Conservation (phyloP, 2,113 vertebrate species). For the Dolichotis patagonum region DNA sequence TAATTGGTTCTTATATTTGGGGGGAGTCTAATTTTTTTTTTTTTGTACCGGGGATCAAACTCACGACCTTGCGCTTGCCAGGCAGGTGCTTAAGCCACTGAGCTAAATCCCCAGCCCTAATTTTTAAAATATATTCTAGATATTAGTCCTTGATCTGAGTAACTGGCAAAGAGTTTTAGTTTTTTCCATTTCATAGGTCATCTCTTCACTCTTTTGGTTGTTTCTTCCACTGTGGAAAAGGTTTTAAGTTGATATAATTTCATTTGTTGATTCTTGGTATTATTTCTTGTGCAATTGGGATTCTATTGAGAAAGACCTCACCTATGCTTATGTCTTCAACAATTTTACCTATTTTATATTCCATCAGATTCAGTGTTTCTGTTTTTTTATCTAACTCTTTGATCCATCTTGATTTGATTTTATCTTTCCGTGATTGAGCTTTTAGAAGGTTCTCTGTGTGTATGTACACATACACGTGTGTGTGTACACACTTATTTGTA, state of each 20-base stretch:
- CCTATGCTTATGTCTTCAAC: neutral
- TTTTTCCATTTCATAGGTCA: neutral
- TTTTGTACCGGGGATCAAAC: too few relatives aligned
- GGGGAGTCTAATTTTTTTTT: neutral
- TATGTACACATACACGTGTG: neutral
- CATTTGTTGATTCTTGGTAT: neutral
- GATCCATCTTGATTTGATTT: neutral
- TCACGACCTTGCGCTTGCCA: too few relatives aligned
- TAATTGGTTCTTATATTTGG: neutral
- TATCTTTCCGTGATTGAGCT: neutral
- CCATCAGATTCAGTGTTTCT: neutral
- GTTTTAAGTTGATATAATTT: neutral
- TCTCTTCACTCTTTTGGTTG: neutral
- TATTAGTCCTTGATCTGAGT: neutral
- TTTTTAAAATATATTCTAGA: neutral
- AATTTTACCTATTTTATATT: neutral
- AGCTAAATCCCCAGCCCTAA: too few relatives aligned
- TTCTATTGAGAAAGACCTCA: neutral
- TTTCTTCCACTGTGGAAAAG: neutral
- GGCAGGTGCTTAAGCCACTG: too few relatives aligned
- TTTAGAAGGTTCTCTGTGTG: neutral
- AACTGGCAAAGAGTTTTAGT: neutral
- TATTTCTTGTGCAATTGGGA: neutral
- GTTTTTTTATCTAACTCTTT: neutral
- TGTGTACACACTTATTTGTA: neutral